These are phyloP conservation scores for Drosophila virilis DNA, from an alignment of 1,140 invertebrate species.

Conservation along the genomic window DNA sequence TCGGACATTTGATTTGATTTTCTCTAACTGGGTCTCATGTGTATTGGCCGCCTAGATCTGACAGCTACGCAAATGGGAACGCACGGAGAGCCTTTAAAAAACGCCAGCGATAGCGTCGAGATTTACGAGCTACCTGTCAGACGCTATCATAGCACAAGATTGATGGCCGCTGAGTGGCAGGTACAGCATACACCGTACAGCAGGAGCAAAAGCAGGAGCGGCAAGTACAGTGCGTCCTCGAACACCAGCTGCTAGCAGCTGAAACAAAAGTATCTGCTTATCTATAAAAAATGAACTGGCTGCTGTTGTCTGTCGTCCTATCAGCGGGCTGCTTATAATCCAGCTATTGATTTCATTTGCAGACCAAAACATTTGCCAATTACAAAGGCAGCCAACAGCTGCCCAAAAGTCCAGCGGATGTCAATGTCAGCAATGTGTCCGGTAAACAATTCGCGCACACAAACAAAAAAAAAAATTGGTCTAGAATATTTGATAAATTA, in stretches of 20 bases:
- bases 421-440: conserved; percentile 60
- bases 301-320: conserved; percentile 9
- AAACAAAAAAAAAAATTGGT: conserved; percentile 11
- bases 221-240: conserved; percentile 8
- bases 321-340: conserved; percentile 58
- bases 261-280: conserved; percentile 53
- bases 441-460: conserved; percentile 46
- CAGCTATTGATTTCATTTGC: conserved; percentile 39
- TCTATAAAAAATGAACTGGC: conserved; percentile 70
- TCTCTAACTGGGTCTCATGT: conserved; percentile 62
- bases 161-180: conserved; percentile 66
- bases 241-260: conserved; percentile 42
- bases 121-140: conserved; percentile 78
- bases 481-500: conserved; percentile 76
- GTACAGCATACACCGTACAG: conserved; percentile 29
- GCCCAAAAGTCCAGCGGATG: conserved; percentile 23
- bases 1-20: conserved; percentile 40
- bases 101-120: conserved; percentile 64
- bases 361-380: conserved; percentile 48
- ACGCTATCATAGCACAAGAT: conserved; percentile 76
- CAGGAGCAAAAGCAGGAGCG: not conserved
- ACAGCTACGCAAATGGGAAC: conserved; percentile 75
- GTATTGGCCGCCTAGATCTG: conserved; percentile 50
- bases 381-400: conserved; percentile 45
- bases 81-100: conserved; percentile 42